Evolutionary conservation across 2,888 invertebrate genomes (phyloP).

Genomic region (Neria commutata): DNA sequence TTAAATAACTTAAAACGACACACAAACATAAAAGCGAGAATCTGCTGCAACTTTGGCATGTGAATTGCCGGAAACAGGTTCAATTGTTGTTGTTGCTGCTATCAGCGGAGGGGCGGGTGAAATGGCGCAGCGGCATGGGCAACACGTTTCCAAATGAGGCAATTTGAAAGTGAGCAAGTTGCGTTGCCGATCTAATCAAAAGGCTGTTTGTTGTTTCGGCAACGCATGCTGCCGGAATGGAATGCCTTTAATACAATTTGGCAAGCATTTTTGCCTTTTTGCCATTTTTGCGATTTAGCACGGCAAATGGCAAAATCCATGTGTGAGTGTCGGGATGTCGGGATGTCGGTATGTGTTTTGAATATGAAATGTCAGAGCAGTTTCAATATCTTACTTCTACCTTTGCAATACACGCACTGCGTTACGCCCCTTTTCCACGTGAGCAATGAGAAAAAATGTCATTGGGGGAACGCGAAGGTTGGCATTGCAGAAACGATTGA

Average conservation of each 20-base stretch:
- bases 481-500: conserved; percentile 53
- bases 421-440: background rate
- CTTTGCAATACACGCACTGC: conserved; percentile 16
- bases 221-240: background rate
- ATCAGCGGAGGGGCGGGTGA: no score
- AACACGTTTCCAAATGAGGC: conserved; percentile 1
- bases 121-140: no score
- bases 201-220: background rate
- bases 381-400: conserved; percentile 14
- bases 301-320: background rate
- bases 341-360: conserved; percentile 17
- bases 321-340: background rate
- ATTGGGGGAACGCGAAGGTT: conserved; percentile 27
- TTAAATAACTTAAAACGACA: no score
- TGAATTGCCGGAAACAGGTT: background rate
- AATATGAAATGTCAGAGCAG: conserved; percentile 25
- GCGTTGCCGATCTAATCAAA: background rate
- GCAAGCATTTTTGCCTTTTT: background rate
- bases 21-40: background rate
- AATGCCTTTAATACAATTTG: background rate
- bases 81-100: background rate
- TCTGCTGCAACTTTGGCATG: background rate
- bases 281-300: no score
- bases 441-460: background rate
- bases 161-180: background rate